phyloP scores from a whole-genome alignment of 2,797 vertebrate genomes.

The Clarias platycephalus region DNA sequence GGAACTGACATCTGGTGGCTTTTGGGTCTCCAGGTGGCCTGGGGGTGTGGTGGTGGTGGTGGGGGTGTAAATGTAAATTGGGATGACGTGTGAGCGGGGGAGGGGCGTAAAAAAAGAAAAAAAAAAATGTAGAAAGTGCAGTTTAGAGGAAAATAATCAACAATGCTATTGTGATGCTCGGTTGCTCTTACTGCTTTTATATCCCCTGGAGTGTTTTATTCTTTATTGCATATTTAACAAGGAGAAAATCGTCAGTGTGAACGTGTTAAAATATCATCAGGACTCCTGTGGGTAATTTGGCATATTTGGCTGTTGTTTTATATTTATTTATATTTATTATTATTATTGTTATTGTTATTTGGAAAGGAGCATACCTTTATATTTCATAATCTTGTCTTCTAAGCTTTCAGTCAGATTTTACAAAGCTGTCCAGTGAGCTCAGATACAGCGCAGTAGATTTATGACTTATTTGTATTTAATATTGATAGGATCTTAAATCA shows the following conservation, averaged over 20 bases:
- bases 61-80: slow-evolving; percentile 34
- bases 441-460: not conserved
- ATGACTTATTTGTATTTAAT: not conserved
- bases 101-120: not conserved
- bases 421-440: not conserved
- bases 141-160: not conserved
- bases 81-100: slow-evolving; percentile 5
- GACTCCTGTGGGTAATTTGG: not conserved
- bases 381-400: not conserved
- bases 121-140: not conserved
- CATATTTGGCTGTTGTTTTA: not conserved
- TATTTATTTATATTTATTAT: no score
- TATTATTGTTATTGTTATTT: not conserved
- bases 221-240: not conserved
- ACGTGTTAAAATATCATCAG: not conserved
- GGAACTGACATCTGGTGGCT: slow-evolving; percentile 49
- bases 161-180: not conserved
- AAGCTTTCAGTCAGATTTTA: not conserved
- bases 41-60: slow-evolving; percentile 11
- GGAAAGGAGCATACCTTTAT: no score
- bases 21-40: slow-evolving; percentile 50
- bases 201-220: not conserved
- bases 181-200: not conserved
- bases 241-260: not conserved
- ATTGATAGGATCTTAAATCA: not conserved